phyloP scores from a whole-genome alignment of 64 coral and sea anemone species.

The Actinia tenebrosa region DNA sequence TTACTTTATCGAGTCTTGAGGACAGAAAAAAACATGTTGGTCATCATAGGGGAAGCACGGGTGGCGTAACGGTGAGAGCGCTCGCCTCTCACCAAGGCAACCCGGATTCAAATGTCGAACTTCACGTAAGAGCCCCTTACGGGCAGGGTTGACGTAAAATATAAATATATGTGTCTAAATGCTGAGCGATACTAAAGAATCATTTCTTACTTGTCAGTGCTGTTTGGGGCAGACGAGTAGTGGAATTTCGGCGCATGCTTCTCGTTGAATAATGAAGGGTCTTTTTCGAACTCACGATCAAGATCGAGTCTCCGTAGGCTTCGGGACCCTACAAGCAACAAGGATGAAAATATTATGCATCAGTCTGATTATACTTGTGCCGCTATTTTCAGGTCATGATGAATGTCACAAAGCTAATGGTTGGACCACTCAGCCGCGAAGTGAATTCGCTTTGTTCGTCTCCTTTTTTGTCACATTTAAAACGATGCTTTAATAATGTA shows the following conservation, averaged over 20 bases:
- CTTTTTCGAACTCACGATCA: constrained; percentile 71
- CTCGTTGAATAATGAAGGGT: constrained; percentile 48
- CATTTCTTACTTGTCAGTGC: constrained; percentile 65
- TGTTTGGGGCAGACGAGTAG: constrained; percentile 59
- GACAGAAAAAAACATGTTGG: not conserved
- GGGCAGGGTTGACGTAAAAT: no score
- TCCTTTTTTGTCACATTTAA: no score
- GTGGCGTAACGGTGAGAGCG: no score
- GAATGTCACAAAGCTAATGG: no score
- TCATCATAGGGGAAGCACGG: not conserved
- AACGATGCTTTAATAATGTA: no score
- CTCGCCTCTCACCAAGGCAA: no score
- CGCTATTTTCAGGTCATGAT: no score
- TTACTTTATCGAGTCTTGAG: constrained; percentile 11
- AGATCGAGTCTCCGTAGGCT: constrained; percentile 63
- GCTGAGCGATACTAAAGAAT: not conserved
- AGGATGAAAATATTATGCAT: not conserved
- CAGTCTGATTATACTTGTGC: no score
- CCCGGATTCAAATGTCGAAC: no score
- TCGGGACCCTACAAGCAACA: constrained; percentile 18
- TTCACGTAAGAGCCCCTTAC: no score
- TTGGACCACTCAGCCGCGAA: no score
- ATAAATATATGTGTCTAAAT: not conserved
- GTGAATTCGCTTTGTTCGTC: no score
- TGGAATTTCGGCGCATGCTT: constrained; percentile 47